A percentile compares a stretch with the other conserved stretches of the same genome.
These are phyloP conservation scores for Carollia perspicillata DNA, from an alignment of 2,113 vertebrate species.

Conservation along the genomic window DNA sequence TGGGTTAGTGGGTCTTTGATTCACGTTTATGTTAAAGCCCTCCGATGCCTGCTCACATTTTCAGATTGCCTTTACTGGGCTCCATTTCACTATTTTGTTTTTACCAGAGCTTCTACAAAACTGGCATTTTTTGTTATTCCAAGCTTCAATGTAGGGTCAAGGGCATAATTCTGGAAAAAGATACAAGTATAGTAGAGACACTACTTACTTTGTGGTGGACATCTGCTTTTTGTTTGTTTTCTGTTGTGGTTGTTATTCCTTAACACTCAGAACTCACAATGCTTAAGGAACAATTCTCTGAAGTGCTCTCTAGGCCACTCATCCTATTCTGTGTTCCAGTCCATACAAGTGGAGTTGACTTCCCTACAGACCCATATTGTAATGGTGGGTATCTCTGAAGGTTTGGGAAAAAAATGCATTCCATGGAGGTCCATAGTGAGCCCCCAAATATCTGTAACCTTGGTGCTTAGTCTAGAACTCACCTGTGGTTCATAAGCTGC, in stretches of 20 bases:
- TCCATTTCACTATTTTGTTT: background rate
- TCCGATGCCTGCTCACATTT: background rate
- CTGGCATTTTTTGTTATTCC: background rate
- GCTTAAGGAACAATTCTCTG: background rate
- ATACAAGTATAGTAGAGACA: background rate
- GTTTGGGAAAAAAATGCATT: background rate
- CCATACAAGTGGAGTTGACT: background rate
- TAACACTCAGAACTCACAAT: background rate
- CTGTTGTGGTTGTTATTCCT: background rate
- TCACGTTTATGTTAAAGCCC: background rate
- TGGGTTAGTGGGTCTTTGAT: background rate
- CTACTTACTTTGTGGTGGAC: too few species aligned
- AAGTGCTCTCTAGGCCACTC: background rate
- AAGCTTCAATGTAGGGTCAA: background rate
- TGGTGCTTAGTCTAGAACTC: constrained; percentile 77
- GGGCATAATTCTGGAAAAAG: background rate
- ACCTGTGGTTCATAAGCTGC: constrained; percentile 88
- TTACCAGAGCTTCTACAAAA: background rate
- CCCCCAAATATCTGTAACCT: background rate
- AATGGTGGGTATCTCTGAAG: background rate
- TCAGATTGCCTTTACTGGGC: too few species aligned
- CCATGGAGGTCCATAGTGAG: constrained; percentile 80
- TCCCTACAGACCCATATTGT: background rate
- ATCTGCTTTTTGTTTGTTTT: background rate
- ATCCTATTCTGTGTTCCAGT: background rate